Base-by-base conservation (phyloP, 2,888 invertebrate species). In the Bombylius major region DNA sequence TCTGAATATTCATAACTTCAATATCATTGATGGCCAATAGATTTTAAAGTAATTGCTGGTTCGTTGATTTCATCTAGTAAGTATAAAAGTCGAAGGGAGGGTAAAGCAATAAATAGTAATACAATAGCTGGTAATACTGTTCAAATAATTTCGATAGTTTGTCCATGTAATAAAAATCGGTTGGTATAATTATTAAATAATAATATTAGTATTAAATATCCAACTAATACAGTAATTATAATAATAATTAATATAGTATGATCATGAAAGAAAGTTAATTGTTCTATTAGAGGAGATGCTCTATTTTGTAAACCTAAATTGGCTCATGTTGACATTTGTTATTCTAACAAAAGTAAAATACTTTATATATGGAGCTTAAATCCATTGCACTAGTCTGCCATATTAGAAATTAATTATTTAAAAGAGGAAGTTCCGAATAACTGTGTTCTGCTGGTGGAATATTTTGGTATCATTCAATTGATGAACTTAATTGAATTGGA, bases 281-380 rank as follows among this genome's bases (percentile, higher is more conserved):
- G 79, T 80, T 82, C 81, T 79, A 83, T 83, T 72, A 82, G 69
- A 46, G 81, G 80, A 0, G 82, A 82, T 50, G 76, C 73, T 64
- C 79, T 72, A 75, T 83, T 79, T 80, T 82, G 82, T 60, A 82
- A 69, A 58, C 73, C 74, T 62, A 81, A 64, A 65, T 76, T 77
- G 62, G 78, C 76, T 79, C 80, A 81, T 64, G 79, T 79, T 73
- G 77, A 73, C 72, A 80, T 79, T 65, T 56, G 45, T 69, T n/a
- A n/a, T 77, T 80, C 77, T 79, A 79, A 81, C 77, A 78, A 80
- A 81, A 78, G 76, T 73, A 67, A 71, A 66, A 68, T 71, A 75
- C 78, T 81, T 82, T 81, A 81, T 81, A 73, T 76, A 79, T 79
- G 80, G 74, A 78, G 77, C 77, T 82, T 82, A 82, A 82, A 78